Base-by-base conservation (phyloP, 1,140 invertebrate genomes). In the Coptotermes formosanus region DNA sequence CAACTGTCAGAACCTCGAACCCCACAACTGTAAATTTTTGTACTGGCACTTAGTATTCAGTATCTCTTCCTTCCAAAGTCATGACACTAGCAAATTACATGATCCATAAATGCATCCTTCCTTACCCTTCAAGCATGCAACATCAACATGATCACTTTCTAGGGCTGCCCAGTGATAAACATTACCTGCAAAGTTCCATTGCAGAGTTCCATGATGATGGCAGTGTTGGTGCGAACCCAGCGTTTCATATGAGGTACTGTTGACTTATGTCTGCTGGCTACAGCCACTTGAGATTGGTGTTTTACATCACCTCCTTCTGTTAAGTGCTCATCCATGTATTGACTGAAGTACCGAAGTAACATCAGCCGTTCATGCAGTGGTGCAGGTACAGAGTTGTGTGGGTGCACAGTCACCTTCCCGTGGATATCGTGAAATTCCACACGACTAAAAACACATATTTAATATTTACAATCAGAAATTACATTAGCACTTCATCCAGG, bases 151-250 rank as follows among this genome's bases (percentile, higher is more conserved):
- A 55, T 16, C 52, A 21, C 52, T 55, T 4, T 16, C 14, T 55
- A 48, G 48, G 14, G 19, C 52, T 21, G 52, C 19, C 52, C 52
- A 55, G 21, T 16, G 19, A 19, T 55, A 9, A 55, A 55, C 85
- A 86, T n/a, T 89, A 93, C 93, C 92, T 95, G 94, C 44, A 95
- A 88, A 6, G 94, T 95, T 83, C 95, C 94, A 89, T 95, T 95
- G 83, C 92, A 94, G 23, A 96, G 90, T 88, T 95, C 94, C 89
- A 96, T 92, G 21, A 96, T 93, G 85, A 96, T 96, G n/a, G 95
- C 95, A 87, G 94, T 94, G 84, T 93, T 92, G 3, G 95, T 95
- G 82, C 96, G 90, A 88, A 96, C 93, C 95, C 95, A 96, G 16
- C 93, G 93, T 83, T 92, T 91, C 88, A 96, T 90, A 88, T 93